Conservation (phyloP, 2,113 vertebrate species). For the Burhinus oedicnemus region DNA sequence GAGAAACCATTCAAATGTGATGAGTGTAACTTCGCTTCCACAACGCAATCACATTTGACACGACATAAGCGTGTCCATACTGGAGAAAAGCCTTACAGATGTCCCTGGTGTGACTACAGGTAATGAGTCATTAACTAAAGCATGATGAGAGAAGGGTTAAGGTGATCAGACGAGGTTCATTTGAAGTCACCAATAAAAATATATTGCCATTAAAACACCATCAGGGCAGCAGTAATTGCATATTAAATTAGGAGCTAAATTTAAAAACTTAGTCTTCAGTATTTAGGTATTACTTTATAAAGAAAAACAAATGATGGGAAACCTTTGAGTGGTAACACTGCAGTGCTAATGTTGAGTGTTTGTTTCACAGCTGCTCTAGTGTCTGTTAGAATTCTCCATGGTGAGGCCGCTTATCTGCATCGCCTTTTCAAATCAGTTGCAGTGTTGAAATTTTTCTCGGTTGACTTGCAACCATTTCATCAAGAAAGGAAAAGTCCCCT, state of each 20-base stretch:
- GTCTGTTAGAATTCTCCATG: slow-evolving; percentile 65
- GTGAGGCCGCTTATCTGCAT: slow-evolving; percentile 44
- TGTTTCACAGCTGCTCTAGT: slow-evolving; percentile 69
- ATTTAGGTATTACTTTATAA: slow-evolving; percentile 72
- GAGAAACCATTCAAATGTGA: slow-evolving; percentile 97
- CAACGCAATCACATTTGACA: slow-evolving; percentile 96
- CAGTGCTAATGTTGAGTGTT: slow-evolving; percentile 55
- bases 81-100: slow-evolving; percentile 97
- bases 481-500: slow-evolving; percentile 41
- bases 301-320: slow-evolving; percentile 69
- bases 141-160: slow-evolving; percentile 76
- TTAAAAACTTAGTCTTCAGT: slow-evolving; percentile 79
- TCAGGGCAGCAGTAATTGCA: slow-evolving; percentile 82
- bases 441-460: slow-evolving; percentile 48
- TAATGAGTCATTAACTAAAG: slow-evolving; percentile 72
- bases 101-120: slow-evolving; percentile 99
- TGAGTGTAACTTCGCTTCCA: slow-evolving; percentile 96
- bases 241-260: slow-evolving; percentile 85
- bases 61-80: slow-evolving; percentile 98
- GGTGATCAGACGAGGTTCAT: slow-evolving; percentile 78
- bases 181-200: slow-evolving; percentile 70
- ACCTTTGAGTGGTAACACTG: slow-evolving; percentile 51
- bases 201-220: slow-evolving; percentile 81
- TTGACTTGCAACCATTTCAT: slow-evolving; percentile 62
- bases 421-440: slow-evolving; percentile 61